phyloP scores from a whole-genome alignment of 2,797 vertebrate species.

The Anabas testudineus region DNA sequence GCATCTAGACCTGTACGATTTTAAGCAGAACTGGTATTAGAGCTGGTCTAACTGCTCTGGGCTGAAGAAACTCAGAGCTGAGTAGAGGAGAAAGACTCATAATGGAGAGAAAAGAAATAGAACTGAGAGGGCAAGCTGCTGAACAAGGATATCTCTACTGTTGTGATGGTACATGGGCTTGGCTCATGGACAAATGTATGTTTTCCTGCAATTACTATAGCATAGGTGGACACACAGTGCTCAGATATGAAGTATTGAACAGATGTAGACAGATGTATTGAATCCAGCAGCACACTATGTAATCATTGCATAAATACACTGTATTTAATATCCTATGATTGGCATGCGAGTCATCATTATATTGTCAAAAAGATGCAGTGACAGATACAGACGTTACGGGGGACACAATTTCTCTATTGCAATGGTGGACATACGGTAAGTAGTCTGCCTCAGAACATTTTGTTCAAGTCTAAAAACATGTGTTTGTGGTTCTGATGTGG shows the following conservation, averaged over 20 bases:
- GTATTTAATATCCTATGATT: too few species aligned
- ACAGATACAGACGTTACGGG: too few species aligned
- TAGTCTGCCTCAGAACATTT: slow-evolving; percentile 11
- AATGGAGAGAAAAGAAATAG: slow-evolving; percentile 1
- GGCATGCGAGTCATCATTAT: too few species aligned
- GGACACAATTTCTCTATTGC: too few species aligned
- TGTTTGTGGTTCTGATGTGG: slow-evolving; percentile 38
- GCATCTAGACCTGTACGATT: slow-evolving; percentile 2
- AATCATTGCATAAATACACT: too few species aligned
- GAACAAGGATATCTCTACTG: neutral
- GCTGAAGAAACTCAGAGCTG: neutral
- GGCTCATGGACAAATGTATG: neutral
- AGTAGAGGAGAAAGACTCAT: slow-evolving; percentile 1
- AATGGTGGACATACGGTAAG: neutral
- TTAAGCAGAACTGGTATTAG: neutral
- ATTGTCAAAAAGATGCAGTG: too few species aligned
- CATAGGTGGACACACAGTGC: too few species aligned
- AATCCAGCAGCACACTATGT: too few species aligned
- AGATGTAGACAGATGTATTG: too few species aligned
- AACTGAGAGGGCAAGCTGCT: slow-evolving; percentile 6
- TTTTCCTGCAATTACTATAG: too few species aligned
- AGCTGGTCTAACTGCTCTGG: slow-evolving; percentile 4
- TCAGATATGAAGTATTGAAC: too few species aligned
- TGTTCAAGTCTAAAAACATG: slow-evolving; percentile 42
- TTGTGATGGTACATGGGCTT: neutral